These are phyloP conservation scores for Autographa gamma DNA, from an alignment of 2,888 invertebrate species.

Conservation along the genomic window DNA sequence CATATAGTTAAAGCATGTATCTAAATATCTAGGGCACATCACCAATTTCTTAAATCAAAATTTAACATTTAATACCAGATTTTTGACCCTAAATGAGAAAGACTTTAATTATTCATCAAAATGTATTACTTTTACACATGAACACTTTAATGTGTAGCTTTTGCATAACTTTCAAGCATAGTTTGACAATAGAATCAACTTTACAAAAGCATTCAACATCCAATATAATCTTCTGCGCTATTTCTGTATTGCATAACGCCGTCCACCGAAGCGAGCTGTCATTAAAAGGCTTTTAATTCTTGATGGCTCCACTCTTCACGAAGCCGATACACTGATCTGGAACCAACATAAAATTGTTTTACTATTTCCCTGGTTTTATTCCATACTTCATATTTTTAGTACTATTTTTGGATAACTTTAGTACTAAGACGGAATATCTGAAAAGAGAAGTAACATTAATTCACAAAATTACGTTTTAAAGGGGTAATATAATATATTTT, in stretches of 20 bases:
- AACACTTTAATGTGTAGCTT: too few species aligned
- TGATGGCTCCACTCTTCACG: conserved; percentile 79
- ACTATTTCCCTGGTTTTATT: conserved; percentile 43
- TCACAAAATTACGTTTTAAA: neutral
- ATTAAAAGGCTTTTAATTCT: conserved; percentile 89
- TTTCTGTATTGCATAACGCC: conserved; percentile 57
- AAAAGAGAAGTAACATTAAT: neutral
- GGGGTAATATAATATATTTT: neutral
- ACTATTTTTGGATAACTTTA: neutral
- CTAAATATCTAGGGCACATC: too few species aligned
- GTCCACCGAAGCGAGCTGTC: conserved; percentile 76
- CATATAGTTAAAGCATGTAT: too few species aligned
- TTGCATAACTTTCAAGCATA: too few species aligned
- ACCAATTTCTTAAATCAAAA: too few species aligned
- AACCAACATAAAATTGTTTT: conserved; percentile 73
- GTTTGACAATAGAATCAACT: too few species aligned
- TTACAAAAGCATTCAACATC: too few species aligned
- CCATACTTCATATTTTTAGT: neutral
- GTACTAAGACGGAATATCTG: neutral
- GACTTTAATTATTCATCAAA: too few species aligned
- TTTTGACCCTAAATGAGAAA: too few species aligned
- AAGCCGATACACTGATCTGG: conserved; percentile 76
- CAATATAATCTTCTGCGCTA: conserved; percentile 21
- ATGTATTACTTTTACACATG: too few species aligned
- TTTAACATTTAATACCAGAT: too few species aligned